Evolutionary conservation across 2,888 invertebrate species (phyloP).

Genomic region (Eristalinus aeneus): DNA sequence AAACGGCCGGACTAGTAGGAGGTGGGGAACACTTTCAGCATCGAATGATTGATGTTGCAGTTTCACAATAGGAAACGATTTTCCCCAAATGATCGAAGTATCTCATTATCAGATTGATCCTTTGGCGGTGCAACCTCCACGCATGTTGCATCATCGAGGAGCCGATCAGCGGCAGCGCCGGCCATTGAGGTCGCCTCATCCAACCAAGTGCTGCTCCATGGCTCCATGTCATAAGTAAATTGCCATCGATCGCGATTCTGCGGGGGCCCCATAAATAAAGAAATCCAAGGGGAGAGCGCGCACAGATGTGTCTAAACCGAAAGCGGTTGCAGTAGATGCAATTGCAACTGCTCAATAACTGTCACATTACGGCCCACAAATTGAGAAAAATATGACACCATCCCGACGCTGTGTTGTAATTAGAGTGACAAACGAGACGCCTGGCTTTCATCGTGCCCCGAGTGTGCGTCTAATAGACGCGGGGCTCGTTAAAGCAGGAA

Average conservation of each 20-base stretch:
- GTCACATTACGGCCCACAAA: constrained; percentile 32
- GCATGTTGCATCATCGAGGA: constrained; percentile 31
- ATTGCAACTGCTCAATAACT: constrained; percentile 33
- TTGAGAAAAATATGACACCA: constrained; percentile 47
- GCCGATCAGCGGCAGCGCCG: background rate
- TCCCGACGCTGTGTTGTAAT: constrained; percentile 40
- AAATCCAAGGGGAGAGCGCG: background rate
- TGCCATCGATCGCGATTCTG: background rate
- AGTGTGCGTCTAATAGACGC: background rate
- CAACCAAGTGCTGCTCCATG: background rate
- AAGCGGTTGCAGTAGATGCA: background rate
- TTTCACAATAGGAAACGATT: constrained; percentile 27
- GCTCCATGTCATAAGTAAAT: constrained; percentile 5
- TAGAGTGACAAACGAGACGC: constrained; percentile 11
- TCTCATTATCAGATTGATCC: background rate
- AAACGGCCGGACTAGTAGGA: background rate
- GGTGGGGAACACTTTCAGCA: constrained; percentile 8
- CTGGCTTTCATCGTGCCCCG: background rate
- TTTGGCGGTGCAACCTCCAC: background rate
- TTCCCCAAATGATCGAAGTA: background rate
- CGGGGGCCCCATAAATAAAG: background rate
- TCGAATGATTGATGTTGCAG: constrained; percentile 21
- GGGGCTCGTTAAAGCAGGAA: background rate
- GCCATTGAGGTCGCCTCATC: background rate
- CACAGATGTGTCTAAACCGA: background rate